phyloP scores from a whole-genome alignment of 1,140 invertebrate genomes.

The Zaprionus gabonicus region DNA sequence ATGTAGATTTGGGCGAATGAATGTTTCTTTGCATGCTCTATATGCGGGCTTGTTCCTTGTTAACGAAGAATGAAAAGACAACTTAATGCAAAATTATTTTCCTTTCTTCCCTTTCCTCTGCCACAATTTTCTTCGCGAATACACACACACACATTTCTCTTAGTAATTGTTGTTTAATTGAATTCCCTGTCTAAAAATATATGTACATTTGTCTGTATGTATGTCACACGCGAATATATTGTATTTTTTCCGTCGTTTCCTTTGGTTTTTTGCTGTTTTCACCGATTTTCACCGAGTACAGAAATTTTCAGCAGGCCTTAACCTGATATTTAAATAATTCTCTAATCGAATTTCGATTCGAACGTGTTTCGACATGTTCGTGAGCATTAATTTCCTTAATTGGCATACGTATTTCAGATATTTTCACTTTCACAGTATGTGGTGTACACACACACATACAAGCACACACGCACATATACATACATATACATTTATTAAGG shows the following conservation, averaged over 20 bases:
- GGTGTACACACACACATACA: slow-evolving; percentile 17
- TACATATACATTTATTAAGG: slow-evolving; percentile 31
- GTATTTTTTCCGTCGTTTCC: slow-evolving; percentile 11
- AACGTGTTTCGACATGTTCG: slow-evolving; percentile 6
- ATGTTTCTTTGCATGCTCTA: slow-evolving; percentile 18
- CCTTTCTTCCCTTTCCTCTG: background rate
- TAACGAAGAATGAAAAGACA: background rate
- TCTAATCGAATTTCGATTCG: background rate
- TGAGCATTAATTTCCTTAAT: slow-evolving; percentile 46
- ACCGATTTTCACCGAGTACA: slow-evolving; percentile 53
- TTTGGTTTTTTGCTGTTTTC: slow-evolving; percentile 12
- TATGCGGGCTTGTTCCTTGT: slow-evolving; percentile 10
- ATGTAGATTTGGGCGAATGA: slow-evolving; percentile 35
- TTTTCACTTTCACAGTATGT: slow-evolving; percentile 72
- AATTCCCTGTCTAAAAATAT: slow-evolving; percentile 52
- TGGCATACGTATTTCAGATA: slow-evolving; percentile 61
- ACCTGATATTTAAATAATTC: slow-evolving; percentile 1
- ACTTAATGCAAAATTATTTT: background rate
- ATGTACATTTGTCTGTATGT: slow-evolving; percentile 34
- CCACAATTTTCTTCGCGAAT: background rate
- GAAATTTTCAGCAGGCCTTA: slow-evolving; percentile 38
- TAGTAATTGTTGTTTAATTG: slow-evolving; percentile 52
- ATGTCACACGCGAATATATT: slow-evolving; percentile 47
- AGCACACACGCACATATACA: slow-evolving; percentile 12
- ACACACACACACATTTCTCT: slow-evolving; percentile 25